Evolutionary conservation across 2,113 vertebrate genomes (phyloP).

Genomic region (Otolemur garnettii): DNA sequence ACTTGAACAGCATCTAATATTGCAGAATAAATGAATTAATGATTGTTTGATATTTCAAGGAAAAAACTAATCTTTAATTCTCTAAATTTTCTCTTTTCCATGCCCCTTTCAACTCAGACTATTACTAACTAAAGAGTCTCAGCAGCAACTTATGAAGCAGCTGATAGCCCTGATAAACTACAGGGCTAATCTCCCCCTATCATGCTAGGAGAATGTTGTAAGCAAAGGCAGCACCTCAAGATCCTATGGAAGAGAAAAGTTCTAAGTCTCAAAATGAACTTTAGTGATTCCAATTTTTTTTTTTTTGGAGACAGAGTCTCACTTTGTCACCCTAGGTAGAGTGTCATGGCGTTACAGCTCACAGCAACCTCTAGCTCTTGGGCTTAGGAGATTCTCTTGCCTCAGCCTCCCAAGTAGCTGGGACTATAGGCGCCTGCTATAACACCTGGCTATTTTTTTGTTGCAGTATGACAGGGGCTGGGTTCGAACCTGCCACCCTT

Average conservation of each 20-base stretch:
- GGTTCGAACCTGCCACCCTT: too few relatives aligned
- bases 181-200: neutral
- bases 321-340: too few relatives aligned
- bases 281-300: neutral
- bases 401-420: too few relatives aligned
- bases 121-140: neutral
- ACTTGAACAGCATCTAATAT: neutral
- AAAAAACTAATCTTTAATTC: neutral
- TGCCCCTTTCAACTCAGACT: constrained; percentile 33
- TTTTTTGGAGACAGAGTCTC: too few relatives aligned
- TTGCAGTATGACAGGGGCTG: too few relatives aligned
- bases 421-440: too few relatives aligned
- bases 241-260: neutral
- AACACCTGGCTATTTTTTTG: too few relatives aligned
- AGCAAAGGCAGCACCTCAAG: neutral
- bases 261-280: neutral
- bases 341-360: too few relatives aligned
- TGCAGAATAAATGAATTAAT: neutral
- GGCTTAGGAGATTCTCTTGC: too few relatives aligned
- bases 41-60: neutral
- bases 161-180: neutral
- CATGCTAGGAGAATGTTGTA: neutral
- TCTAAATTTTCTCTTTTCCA: constrained; percentile 25
- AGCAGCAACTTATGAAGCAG: neutral
- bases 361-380: too few relatives aligned